Conservation (phyloP, 2,888 invertebrate genomes). For the Ochropleura leucogaster region DNA sequence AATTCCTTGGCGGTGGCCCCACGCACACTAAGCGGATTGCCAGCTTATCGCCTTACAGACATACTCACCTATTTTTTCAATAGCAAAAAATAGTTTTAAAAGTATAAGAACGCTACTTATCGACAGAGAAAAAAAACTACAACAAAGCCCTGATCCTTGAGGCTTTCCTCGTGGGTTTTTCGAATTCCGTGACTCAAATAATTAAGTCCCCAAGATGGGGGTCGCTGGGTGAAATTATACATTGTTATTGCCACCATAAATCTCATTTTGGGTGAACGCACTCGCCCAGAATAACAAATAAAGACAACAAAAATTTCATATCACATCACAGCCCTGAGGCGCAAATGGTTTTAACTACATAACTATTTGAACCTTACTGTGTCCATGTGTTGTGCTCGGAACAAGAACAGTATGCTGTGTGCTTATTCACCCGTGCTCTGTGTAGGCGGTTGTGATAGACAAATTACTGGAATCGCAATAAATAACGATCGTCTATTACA, state of each 20-base stretch:
- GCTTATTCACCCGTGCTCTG: constrained; percentile 32
- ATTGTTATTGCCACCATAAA: constrained; percentile 89
- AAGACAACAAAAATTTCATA: constrained; percentile 74
- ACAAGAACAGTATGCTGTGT: constrained; percentile 16
- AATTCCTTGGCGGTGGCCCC: constrained; percentile 81
- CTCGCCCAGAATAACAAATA: constrained; percentile 84
- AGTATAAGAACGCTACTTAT: constrained; percentile 78
- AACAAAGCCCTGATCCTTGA: constrained; percentile 86
- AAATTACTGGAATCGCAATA: constrained; percentile 49
- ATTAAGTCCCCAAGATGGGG: constrained; percentile 86
- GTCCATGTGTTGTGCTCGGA: constrained; percentile 13
- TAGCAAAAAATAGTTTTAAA: constrained; percentile 84
- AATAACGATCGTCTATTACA: constrained; percentile 28
- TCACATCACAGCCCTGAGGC: constrained; percentile 58
- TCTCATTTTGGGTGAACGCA: constrained; percentile 86
- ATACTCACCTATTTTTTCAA: constrained; percentile 86
- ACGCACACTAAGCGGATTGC: constrained; percentile 88
- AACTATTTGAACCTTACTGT: constrained; percentile 31
- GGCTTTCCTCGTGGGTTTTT: constrained; percentile 86
- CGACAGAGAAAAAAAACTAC: constrained; percentile 77
- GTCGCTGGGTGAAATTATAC: constrained; percentile 87
- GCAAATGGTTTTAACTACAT: constrained; percentile 51
- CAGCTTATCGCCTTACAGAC: constrained; percentile 86
- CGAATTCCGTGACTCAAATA: constrained; percentile 90
- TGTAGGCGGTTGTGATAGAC: constrained; percentile 47